Conservation (phyloP, 2,797 vertebrate species). For the Lindbergichthys nudifrons region DNA sequence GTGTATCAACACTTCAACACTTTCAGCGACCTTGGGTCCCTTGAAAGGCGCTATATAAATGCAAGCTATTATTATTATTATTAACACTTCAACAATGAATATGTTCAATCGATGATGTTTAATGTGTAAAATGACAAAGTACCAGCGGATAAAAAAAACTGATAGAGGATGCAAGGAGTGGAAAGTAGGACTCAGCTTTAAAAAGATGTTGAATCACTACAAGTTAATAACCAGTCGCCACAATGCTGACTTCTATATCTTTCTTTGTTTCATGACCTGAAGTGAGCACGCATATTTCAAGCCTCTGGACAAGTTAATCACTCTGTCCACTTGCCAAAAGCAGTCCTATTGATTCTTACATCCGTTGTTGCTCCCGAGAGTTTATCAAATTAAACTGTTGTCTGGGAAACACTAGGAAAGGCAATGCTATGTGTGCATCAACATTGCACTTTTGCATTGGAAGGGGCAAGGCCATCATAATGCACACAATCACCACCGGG, state of each 20-base stretch:
- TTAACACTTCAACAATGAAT: conserved; percentile 31
- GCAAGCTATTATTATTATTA: too few relatives aligned
- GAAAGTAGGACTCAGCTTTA: conserved; percentile 7
- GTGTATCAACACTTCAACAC: conserved; percentile 20
- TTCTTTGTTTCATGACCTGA: conserved; percentile 59
- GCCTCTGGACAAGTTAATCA: conserved; percentile 64
- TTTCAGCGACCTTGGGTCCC: too few relatives aligned
- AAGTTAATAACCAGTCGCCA: conserved; percentile 24
- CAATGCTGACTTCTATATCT: conserved; percentile 10
- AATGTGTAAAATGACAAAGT: conserved; percentile 23
- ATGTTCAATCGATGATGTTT: conserved; percentile 36
- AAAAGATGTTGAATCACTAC: conserved; percentile 20
- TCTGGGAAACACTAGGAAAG: conserved; percentile 17
- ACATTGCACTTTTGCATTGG: conserved; percentile 32
- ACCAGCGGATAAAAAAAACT: background rate
- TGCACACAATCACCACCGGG: conserved; percentile 23
- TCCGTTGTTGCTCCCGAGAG: conserved; percentile 13
- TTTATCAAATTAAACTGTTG: conserved; percentile 38
- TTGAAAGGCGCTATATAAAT: too few relatives aligned
- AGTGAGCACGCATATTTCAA: conserved; percentile 39
- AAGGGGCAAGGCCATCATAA: conserved; percentile 21
- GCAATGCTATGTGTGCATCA: conserved; percentile 16
- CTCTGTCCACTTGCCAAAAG: conserved; percentile 46
- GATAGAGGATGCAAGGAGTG: background rate
- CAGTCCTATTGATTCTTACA: conserved; percentile 27